Base-by-base conservation (phyloP, 2,113 vertebrate species). In the Percina caprodes region DNA sequence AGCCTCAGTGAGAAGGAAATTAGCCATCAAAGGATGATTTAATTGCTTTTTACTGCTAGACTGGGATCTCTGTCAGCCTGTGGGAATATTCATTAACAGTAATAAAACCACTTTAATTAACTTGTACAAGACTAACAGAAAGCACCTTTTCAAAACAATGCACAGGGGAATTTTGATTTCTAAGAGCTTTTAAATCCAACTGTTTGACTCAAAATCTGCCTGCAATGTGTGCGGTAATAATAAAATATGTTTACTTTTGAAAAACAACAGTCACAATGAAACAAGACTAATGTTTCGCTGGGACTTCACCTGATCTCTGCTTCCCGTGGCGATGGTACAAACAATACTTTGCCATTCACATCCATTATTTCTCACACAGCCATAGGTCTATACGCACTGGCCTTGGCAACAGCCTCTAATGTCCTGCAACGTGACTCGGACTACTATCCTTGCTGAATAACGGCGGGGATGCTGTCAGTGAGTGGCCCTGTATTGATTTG, bases 31-130 rank as follows among this genome's bases (percentile, higher is more conserved):
- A 68, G 18, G 23, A 54, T 6, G 39, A 42, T 66, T 76, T 81
- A 69, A 88, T 82, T 61, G 45, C 24, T 66, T 74, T 61, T 80
- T 65, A 65, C 26, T 73, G 77, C 70, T 48, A 8, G 10, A 46
- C 54, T 58, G 69, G 48, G 54, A 75, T 51, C 14, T 42, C 62
- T 10, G 49, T 59, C 58, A 46, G 58, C 78, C 62, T 39, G 35
- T 30, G 74, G 78, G 71, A 82, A 76, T 4, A 74, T 55, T 45
- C 42, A 66, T 24, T 69, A 42, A 26, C 48, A 39, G 23, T 69
- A 60, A 85, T 77, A 49, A 60, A 69, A 39, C 1, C 23, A 1
- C 58, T 33, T 49, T 66, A 82, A 85, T 85, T 72, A 85, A 59
- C 46, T 42, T 45, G 6, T 42, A 46, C 7, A 52, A 26, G 23